Base-by-base conservation (phyloP, 2,888 invertebrate species). In the Saturnia japonica region DNA sequence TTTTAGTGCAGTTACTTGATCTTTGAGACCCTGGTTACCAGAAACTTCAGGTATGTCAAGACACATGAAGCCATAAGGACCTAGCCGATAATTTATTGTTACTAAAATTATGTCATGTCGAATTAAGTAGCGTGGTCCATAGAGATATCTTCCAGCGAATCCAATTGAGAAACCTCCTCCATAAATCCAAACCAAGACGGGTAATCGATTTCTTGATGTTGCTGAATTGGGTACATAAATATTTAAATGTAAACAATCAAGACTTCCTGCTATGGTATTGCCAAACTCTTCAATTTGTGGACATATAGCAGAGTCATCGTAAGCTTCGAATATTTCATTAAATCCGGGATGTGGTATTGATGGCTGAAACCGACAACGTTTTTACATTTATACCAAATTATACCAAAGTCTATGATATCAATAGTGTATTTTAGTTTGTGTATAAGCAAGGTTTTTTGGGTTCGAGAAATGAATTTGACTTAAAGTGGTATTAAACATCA, bases 61-160 rank as follows among this genome's bases (percentile, higher is more conserved):
- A 70, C 88, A 88, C 85, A 90, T 86, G 69, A 90, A 91, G 3
- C 91, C 91, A 68, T 88, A 90, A 0, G 85, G 83, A 0, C 88
- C 88, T 0, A 90, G 19, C 14, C 91, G 80, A 64, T 91, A 91
- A 73, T 91, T 90, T 0, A 90, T 40, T 3, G 87, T 85, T 0
- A 91, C 86, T 54, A 89, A 73, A 68, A 90, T 82, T 0, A 91
- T 76, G 40, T 87, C 84, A 66, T 90, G 83, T 70, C 80, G 77
- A 0, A 90, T 80, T 62, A 91, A 76, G 72, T 77, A 85, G n/a
- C 77, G 77, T 0, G 89, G 88, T 1, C 88, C 88, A 54, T 82
- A 82, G 0, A 80, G 1, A 16, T 74, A 77, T 74, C 80, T 81
- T 0, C 82, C 80, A 1, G 82, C 75, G 40, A 73, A 83, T 14